Evolutionary conservation across 2,113 vertebrate genomes (phyloP), one percentile per base, ranked within the genome.

Genomic region (Pomatostomus ruficeps): DNA sequence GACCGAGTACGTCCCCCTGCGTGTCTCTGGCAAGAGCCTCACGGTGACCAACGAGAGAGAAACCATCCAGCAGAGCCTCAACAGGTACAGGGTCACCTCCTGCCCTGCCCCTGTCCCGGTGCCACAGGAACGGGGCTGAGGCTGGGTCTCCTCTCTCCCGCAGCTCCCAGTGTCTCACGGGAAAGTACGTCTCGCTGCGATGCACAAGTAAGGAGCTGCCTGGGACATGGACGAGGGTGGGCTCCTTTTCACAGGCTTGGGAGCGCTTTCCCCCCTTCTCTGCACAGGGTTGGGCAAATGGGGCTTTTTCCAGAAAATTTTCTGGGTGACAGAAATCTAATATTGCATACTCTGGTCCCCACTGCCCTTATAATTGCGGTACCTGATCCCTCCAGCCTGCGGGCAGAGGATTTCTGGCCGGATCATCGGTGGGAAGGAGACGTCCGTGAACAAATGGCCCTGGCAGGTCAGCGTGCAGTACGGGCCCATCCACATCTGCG

Each of bases 381-480:
- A n/a, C n/a, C n/a, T n/a, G n/a, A n/a, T n/a, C n/a, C 86, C 51
- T n/a, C 18, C 91, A 99, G 99, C 98, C 70, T 99, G 99, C 1
- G 99, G 99, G 26, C 98, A 98, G 91, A 93, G 97, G 83, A 95
- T 97, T 38, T 96, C 96, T 0, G 97, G 98, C 61, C 96, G 98
- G 89, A 99, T 99, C 59, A 98, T 99, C 11, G 99, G 99, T 6
- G 99, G 99, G 13, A 97, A 61, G 1, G 42, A 93, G 68, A 97
- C 99, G 11, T 88, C 97, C 0, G 63, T 70, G 48, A 99, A 96
- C 78, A 98, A 98, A n/a, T 99, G 98, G 99, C 99, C 99, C 5
- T 99, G 99, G 99, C 99, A 99, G 91, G 81, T 98, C 59, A 98
- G 99, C 1, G 98, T 99, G 45, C 98, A 99, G 58, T 98, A 95